Base-by-base conservation (phyloP, 2,888 invertebrate genomes). In the Anoncus sp. region DNA sequence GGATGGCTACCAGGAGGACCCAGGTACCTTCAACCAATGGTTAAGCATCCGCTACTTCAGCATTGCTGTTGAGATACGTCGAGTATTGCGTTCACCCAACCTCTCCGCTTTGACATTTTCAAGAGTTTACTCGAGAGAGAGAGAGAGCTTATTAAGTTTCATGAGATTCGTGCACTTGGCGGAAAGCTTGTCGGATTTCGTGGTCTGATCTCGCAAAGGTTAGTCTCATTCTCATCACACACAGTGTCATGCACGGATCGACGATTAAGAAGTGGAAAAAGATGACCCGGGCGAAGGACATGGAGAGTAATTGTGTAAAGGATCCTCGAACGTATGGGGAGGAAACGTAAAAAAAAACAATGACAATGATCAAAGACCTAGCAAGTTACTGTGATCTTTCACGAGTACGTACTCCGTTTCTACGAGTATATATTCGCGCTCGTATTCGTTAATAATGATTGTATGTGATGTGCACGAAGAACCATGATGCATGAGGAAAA, bases 61-160 rank as follows among this genome's bases (percentile, higher is more conserved):
- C 31, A 47, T 57, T 24, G 35, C 43, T 75, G 69, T 70, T 55
- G 75, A 79, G 76, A 75, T 51, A 62, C 22, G 71, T 78, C 75
- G 63, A 78, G 78, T 67, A 51, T 35, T 60, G 65, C 69, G 70
- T 71, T 66, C 40, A 38, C 40, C 31, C 45, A 12, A n/a, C n/a
- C n/a, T n/a, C 40, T 74, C 59, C 38, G 71, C 78, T 78, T 78
- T 78, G 78, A 78, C 66, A 75, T 45, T 72, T 55, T 75, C 67
- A 60, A 75, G 77, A 47, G 75, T 49, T 66, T n/a, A n/a, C 35
- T 20, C 10, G 43, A 35, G n/a, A n/a, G n/a, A n/a, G n/a, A n/a
- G n/a, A n/a, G n/a, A 71, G 67, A 55, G 62, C 78, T 78, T 67
- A 67, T 66, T 60, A 60, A 10, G 40, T 35, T 75, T 49, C 62